These are phyloP conservation scores for Eulemur mongoz DNA, from an alignment of 2,797 vertebrate species.

Conservation along the genomic window DNA sequence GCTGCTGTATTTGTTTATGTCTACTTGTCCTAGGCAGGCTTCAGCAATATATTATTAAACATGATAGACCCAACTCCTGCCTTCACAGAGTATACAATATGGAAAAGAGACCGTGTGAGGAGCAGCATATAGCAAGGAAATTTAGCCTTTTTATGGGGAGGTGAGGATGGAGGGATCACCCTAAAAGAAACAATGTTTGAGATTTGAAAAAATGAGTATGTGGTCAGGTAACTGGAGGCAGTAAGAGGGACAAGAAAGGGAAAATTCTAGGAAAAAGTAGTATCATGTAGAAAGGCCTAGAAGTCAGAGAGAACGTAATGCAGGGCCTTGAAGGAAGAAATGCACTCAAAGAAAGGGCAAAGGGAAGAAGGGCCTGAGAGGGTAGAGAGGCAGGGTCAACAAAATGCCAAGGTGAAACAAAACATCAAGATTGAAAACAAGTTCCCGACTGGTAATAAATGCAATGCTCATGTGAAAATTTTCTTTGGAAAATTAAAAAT, in stretches of 20 bases:
- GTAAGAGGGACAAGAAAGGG: not conserved
- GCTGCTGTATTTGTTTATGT: not conserved
- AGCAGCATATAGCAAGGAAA: not conserved
- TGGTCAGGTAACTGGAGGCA: not conserved
- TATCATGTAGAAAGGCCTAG: not conserved
- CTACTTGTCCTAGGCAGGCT: not conserved
- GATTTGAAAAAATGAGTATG: not conserved
- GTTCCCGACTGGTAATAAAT: not conserved
- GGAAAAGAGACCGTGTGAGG: not conserved
- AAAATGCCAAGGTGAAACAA: not conserved
- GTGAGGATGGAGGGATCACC: not conserved
- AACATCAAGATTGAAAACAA: not conserved
- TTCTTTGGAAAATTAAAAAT: conserved; percentile 24
- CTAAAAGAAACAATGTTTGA: conserved; percentile 1
- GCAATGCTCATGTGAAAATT: not conserved
- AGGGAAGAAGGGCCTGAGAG: not conserved
- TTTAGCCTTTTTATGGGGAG: not conserved
- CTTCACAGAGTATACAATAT: not conserved
- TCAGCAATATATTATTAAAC: not conserved
- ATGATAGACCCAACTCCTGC: not conserved
- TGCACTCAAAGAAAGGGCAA: not conserved
- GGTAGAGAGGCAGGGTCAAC: not conserved
- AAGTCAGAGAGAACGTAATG: not conserved
- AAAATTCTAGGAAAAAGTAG: not conserved
- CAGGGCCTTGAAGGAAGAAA: not conserved